A percentile compares a stretch with the other conserved stretches of the same genome.
Conservation (phyloP, 2,113 vertebrate genomes). For the Pristiophorus japonicus region DNA sequence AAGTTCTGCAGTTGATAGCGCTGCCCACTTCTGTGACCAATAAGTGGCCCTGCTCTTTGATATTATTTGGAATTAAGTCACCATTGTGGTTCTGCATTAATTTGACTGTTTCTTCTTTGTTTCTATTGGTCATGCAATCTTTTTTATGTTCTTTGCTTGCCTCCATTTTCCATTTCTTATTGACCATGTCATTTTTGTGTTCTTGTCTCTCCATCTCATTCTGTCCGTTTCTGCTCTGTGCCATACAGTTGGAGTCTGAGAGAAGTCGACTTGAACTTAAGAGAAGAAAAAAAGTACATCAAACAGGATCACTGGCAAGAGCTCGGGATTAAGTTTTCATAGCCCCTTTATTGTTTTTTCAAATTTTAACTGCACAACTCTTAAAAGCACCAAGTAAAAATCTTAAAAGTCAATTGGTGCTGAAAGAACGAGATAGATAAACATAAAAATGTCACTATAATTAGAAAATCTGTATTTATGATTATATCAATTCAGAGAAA, state of each 20-base stretch:
- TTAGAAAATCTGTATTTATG: background rate
- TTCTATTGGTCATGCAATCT: no score
- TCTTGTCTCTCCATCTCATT: background rate
- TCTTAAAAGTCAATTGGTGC: background rate
- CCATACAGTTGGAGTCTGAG: background rate
- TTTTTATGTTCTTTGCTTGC: background rate
- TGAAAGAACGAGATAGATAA: background rate
- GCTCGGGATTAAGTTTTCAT: background rate
- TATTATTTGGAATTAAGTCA: background rate
- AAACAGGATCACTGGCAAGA: background rate
- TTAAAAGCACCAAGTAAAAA: background rate
- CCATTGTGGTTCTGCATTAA: background rate
- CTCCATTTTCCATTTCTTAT: conserved; percentile 14
- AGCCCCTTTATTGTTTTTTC: background rate
- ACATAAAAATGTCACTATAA: background rate
- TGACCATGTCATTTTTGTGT: background rate
- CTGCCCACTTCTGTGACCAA: background rate
- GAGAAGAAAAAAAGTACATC: background rate
- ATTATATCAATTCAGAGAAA: background rate
- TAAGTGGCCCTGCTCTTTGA: background rate
- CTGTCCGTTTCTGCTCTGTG: background rate
- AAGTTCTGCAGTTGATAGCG: background rate
- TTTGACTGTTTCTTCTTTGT: background rate
- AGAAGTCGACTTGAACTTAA: conserved; percentile 18
- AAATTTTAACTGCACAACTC: background rate